phyloP scores from a whole-genome alignment of 2,888 invertebrate genomes.

The Octonoba sinensis region DNA sequence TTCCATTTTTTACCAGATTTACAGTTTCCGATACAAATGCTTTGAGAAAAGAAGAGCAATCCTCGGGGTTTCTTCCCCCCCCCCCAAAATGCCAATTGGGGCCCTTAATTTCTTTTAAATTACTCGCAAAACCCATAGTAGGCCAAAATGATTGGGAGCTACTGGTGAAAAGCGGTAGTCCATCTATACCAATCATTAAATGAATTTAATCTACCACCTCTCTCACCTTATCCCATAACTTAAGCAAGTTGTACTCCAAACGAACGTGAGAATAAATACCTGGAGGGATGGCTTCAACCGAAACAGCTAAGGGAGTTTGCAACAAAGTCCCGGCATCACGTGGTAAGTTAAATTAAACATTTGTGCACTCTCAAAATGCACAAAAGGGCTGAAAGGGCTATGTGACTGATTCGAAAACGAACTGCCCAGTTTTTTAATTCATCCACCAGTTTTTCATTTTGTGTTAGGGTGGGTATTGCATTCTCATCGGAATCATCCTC shows the following conservation, averaged over 20 bases:
- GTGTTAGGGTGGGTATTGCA: too few relatives aligned
- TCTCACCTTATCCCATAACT: neutral
- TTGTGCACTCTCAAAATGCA: neutral
- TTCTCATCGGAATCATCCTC: too few relatives aligned
- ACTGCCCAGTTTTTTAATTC: too few relatives aligned
- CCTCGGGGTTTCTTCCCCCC: too few relatives aligned
- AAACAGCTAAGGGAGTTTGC: neutral
- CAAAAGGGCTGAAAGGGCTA: neutral
- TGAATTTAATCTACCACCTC: neutral
- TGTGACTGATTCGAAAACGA: too few relatives aligned
- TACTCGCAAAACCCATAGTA: neutral
- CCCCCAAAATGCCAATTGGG: too few relatives aligned
- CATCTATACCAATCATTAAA: neutral
- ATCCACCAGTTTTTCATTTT: too few relatives aligned
- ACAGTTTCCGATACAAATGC: too few relatives aligned
- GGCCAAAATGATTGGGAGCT: too few relatives aligned
- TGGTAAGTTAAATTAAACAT: neutral
- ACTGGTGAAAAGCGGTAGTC: neutral
- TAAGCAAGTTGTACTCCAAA: neutral
- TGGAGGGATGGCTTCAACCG: neutral
- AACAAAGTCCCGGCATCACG: neutral
- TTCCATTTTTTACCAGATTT: too few relatives aligned
- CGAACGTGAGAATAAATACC: neutral
- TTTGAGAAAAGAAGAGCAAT: too few relatives aligned
- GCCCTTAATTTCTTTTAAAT: neutral